Evolutionary conservation across 2,113 vertebrate species (phyloP).

Genomic region (Engraulis encrasicolus): DNA sequence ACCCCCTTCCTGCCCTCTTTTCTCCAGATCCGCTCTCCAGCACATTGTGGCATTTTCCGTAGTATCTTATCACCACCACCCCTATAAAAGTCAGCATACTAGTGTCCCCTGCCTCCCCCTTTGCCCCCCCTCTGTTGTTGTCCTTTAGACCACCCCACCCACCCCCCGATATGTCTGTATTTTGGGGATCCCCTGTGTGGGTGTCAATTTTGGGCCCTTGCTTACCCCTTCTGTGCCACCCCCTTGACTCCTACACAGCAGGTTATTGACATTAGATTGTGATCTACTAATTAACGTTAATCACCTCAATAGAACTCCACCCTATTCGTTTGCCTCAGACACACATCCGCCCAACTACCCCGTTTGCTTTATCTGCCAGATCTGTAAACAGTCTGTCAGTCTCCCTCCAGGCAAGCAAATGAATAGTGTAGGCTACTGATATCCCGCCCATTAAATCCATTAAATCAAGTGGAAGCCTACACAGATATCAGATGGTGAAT

Average conservation of each 20-base stretch:
- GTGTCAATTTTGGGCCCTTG: not conserved
- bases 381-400: not conserved
- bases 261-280: not conserved
- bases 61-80: not conserved
- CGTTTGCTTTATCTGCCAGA: not conserved
- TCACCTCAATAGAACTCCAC: not conserved
- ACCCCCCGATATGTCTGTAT: too few species aligned
- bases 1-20: too few species aligned
- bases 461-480: not conserved
- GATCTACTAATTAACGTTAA: constrained; percentile 11
- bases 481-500: not conserved
- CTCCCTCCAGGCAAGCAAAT: not conserved
- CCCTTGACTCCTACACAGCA: not conserved
- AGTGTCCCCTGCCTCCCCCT: not conserved
- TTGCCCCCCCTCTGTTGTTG: too few species aligned
- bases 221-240: not conserved
- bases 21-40: too few species aligned
- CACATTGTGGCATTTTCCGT: not conserved
- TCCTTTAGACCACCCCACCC: too few species aligned
- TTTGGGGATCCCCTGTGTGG: not conserved
- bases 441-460: not conserved
- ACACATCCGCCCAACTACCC: not conserved
- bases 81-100: not conserved
- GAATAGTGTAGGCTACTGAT: not conserved
- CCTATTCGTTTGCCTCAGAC: not conserved